A percentile compares a stretch with the other conserved stretches of the same genome.
Evolutionary conservation across 64 coral and sea anemone species (phyloP).

Genomic region (Astreopora myriophthalma): DNA sequence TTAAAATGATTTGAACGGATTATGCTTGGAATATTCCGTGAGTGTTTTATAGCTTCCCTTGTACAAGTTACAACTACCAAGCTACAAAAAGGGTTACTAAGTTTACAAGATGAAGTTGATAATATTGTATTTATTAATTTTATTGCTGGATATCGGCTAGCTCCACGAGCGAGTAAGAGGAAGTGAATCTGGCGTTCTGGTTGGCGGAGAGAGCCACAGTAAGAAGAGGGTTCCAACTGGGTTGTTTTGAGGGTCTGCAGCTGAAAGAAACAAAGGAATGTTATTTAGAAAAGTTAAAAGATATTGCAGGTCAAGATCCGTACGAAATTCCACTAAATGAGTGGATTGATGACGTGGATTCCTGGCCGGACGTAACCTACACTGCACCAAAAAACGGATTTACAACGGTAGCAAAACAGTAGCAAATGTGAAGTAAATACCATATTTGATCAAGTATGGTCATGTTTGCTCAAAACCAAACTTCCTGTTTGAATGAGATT

Average conservation of each 20-base stretch:
- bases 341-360: constrained; percentile 49
- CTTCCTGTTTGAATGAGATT: constrained; percentile 1
- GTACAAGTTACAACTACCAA: no score
- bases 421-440: constrained; percentile 21
- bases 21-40: no score
- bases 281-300: constrained; percentile 39
- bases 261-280: constrained; percentile 36
- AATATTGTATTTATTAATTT: no score
- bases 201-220: neutral
- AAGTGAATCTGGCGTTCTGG: no score
- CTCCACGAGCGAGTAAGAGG: no score
- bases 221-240: constrained; percentile 16
- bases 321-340: constrained; percentile 59
- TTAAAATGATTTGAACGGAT: no score
- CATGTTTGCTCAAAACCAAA: constrained; percentile 40
- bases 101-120: no score
- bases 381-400: constrained; percentile 47
- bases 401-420: constrained; percentile 13
- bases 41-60: no score
- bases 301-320: constrained; percentile 21
- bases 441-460: constrained; percentile 11
- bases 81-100: no score
- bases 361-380: constrained; percentile 51
- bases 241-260: neutral
- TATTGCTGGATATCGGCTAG: no score